A percentile compares a stretch with the other conserved stretches of the same genome.
Conservation (phyloP, 2,797 vertebrate genomes). For the Eulemur albifrons region DNA sequence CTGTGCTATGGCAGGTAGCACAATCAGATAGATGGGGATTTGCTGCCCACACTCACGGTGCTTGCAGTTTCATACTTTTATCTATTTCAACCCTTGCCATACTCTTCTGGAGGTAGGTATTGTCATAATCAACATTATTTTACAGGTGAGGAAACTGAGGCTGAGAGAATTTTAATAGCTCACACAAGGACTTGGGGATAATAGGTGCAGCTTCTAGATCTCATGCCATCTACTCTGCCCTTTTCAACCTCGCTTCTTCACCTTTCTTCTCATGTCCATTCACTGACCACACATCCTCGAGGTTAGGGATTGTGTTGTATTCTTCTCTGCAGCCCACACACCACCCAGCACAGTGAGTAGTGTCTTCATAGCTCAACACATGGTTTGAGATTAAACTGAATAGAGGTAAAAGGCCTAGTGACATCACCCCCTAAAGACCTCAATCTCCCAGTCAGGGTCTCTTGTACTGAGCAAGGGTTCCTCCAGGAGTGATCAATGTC, state of each 20-base stretch:
- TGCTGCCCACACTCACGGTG: neutral
- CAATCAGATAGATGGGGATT: neutral
- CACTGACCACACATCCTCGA: neutral
- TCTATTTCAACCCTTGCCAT: neutral
- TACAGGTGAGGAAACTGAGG: neutral
- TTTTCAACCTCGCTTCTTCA: neutral
- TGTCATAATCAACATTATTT: neutral
- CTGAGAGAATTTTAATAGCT: neutral
- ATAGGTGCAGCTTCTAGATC: neutral
- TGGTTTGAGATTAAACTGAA: neutral
- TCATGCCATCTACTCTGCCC: neutral
- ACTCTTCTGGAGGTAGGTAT: neutral
- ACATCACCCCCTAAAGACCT: neutral
- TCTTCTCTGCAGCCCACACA: neutral
- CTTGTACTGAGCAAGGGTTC: neutral
- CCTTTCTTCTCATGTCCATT: neutral
- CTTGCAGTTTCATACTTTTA: neutral
- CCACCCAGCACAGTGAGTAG: neutral
- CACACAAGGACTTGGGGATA: neutral
- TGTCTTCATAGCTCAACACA: neutral
- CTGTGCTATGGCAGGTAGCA: neutral
- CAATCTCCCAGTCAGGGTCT: neutral
- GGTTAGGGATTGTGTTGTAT: fast-evolving
- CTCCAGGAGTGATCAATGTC: neutral
- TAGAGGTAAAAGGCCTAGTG: neutral